Evolutionary conservation across 2,113 vertebrate genomes (phyloP), one percentile per base, ranked within the genome.

Genomic region (Callipepla californica): DNA sequence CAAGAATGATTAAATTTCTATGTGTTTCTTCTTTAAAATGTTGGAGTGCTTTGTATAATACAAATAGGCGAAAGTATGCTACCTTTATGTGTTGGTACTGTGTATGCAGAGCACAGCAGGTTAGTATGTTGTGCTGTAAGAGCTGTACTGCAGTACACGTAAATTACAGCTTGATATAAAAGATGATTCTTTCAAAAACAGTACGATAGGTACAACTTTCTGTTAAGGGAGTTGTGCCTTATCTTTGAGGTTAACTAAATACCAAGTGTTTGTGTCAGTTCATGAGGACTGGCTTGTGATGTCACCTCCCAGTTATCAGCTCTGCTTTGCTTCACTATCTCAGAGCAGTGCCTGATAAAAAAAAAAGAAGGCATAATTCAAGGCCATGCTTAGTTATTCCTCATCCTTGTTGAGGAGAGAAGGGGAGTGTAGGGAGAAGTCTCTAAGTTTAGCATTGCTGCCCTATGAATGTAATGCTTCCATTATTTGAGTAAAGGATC

Each of bases 221-320:
- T 96, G 78, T 81, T 90, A 67, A 95, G 96, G 96, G 96, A 97
- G 94, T 95, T 96, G 86, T 89, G 69, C 81, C 69, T 97, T 98
- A 94, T 98, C 97, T 97, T 79, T 53, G 69, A 79, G 70, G 94
- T 97, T 95, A 97, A 96, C 89, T 94, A 96, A 92, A 88, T 95
- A 96, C 97, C 97, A 96, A 95, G 94, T 97, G 96, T 98, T 98
- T 97, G 96, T 98, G 97, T 98, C 92, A 97, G 96, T 98, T 97
- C 91, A 87, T 93, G 94, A 94, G 95, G 97, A 95, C 95, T 82
- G 83, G 86, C 91, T 92, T 97, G 96, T 98, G 98, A 98, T 98
- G 96, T 98, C 97, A 98, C 95, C 90, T 96, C 57, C 22, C 58
- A 87, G 93, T 96, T 98, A 97, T 97, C 96, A 90, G 55, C 77